phyloP scores from a whole-genome alignment of 2,888 invertebrate species.

The Lithophane socia region DNA sequence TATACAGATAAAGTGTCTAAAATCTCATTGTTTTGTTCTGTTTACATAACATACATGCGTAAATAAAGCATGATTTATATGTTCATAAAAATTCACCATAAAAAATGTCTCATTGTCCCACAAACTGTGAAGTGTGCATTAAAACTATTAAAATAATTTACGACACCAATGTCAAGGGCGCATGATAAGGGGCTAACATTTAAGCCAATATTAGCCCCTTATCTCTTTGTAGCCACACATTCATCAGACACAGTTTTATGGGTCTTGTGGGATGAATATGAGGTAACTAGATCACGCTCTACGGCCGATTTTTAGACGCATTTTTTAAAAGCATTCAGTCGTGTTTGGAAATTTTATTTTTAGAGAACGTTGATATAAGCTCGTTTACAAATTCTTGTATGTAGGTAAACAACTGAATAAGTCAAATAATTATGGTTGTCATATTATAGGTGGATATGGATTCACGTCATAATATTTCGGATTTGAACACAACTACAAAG shows the following conservation, averaged over 20 bases:
- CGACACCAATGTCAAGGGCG: conserved; percentile 44
- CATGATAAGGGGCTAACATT: conserved; percentile 19
- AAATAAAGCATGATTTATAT: conserved; percentile 9
- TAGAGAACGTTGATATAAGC: neutral
- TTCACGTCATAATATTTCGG: neutral
- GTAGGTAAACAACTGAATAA: neutral
- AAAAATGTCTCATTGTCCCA: neutral
- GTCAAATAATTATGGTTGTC: neutral
- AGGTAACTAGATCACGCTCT: conserved; percentile 27
- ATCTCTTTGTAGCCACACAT: conserved; percentile 42
- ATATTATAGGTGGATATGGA: neutral
- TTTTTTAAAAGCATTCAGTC: neutral
- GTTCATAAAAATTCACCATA: conserved; percentile 2
- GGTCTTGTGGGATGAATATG: neutral
- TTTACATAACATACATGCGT: neutral
- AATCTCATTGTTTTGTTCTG: neutral
- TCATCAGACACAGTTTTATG: conserved; percentile 1
- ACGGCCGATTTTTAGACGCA: neutral
- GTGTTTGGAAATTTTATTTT: neutral
- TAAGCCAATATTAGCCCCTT: conserved; percentile 41
- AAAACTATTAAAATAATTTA: conserved; percentile 46
- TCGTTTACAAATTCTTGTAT: neutral
- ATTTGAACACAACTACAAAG: neutral
- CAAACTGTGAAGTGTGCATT: conserved; percentile 10
- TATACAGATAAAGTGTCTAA: neutral